phyloP scores from a whole-genome alignment of 2,888 invertebrate species.

The Peribatodes rhomboidaria region DNA sequence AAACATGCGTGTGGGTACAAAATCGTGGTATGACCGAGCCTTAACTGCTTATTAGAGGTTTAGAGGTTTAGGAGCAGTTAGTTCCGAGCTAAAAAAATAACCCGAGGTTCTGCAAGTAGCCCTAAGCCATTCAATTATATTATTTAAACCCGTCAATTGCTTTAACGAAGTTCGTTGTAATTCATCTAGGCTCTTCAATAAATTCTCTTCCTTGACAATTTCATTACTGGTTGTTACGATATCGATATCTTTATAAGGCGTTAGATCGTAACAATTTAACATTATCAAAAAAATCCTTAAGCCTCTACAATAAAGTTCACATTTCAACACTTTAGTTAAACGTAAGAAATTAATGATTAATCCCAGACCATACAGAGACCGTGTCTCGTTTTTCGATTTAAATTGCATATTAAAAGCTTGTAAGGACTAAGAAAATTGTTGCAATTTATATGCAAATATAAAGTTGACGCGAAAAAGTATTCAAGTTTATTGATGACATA shows the following conservation, averaged over 20 bases:
- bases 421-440: conserved; percentile 41
- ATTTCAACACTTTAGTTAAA: neutral
- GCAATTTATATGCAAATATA: conserved; percentile 35
- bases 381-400: conserved; percentile 40
- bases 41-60: too few relatives aligned
- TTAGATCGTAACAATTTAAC: neutral
- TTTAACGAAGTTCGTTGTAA: neutral
- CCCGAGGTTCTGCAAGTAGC: too few relatives aligned
- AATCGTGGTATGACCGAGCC: too few relatives aligned
- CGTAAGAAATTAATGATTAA: conserved; percentile 17
- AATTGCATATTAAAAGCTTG: conserved; percentile 48
- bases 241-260: conserved; percentile 24
- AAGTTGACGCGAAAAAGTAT: conserved; percentile 15
- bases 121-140: neutral
- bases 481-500: conserved; percentile 1
- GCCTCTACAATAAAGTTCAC: conserved; percentile 3
- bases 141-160: neutral
- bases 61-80: too few relatives aligned
- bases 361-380: conserved; percentile 24
- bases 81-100: too few relatives aligned
- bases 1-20: too few relatives aligned
- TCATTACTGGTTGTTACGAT: conserved; percentile 25
- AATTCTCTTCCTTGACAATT: conserved; percentile 30
- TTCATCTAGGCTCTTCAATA: conserved; percentile 15
- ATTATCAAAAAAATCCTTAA: neutral